phyloP scores from a whole-genome alignment of 2,888 invertebrate species.

The Pollenia angustigena region DNA sequence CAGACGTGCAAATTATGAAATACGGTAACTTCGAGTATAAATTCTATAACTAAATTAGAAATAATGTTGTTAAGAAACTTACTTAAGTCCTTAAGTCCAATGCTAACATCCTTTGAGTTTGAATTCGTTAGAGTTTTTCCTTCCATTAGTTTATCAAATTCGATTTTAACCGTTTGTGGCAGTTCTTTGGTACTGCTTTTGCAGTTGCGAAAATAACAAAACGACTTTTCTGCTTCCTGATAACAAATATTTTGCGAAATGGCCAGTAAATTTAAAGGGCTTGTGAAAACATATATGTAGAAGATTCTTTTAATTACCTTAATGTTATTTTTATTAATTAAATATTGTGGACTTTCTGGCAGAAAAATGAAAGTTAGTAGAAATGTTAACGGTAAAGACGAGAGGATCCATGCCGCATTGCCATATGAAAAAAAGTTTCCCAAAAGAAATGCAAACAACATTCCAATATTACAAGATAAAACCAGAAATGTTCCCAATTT shows the following conservation, averaged over 20 bases:
- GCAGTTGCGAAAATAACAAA: slow-evolving; percentile 81
- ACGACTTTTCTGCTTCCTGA: slow-evolving; percentile 80
- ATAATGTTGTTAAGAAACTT: slow-evolving; percentile 58
- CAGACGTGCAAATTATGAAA: too few species aligned
- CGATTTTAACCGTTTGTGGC: slow-evolving; percentile 78
- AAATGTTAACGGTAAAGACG: slow-evolving; percentile 78
- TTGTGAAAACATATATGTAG: too few species aligned
- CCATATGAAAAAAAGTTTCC: slow-evolving; percentile 80
- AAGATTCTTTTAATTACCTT: slow-evolving; percentile 69
- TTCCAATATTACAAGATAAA: slow-evolving; percentile 80
- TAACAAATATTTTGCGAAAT: neutral
- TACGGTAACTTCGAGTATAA: too few species aligned
- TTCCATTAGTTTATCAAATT: slow-evolving; percentile 79
- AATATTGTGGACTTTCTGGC: slow-evolving; percentile 82
- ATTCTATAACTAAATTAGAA: neutral
- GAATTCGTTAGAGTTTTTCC: slow-evolving; percentile 70
- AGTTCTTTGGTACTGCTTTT: slow-evolving; percentile 76
- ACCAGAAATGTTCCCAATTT: slow-evolving; percentile 81
- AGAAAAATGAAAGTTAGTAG: slow-evolving; percentile 79
- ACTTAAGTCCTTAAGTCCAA: slow-evolving; percentile 81
- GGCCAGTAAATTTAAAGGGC: too few species aligned
- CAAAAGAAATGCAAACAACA: slow-evolving; percentile 79
- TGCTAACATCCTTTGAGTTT: slow-evolving; percentile 60
- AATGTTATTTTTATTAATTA: slow-evolving; percentile 77
- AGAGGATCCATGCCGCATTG: slow-evolving; percentile 78